A percentile compares a stretch with the other conserved stretches of the same genome.
phyloP scores from a whole-genome alignment of 2,888 invertebrate species.

The Tortricodes alternella region DNA sequence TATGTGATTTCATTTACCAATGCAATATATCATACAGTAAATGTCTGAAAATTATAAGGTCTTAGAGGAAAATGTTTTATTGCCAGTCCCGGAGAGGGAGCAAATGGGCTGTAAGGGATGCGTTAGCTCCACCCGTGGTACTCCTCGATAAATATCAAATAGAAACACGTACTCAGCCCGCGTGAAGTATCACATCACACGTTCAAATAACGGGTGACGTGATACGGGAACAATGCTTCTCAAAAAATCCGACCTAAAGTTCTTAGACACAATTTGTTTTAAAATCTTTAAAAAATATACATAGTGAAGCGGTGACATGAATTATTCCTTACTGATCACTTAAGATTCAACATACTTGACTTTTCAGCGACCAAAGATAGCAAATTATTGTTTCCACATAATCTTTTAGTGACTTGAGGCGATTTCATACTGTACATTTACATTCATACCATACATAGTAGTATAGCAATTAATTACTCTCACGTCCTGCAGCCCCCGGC shows the following conservation, averaged over 20 bases:
- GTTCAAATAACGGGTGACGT: too few species aligned
- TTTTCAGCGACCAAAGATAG: too few species aligned
- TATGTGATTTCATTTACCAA: constrained; percentile 27
- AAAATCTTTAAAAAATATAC: too few species aligned
- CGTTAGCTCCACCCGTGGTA: constrained; percentile 1
- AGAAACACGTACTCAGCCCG: constrained; percentile 15
- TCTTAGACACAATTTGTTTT: background rate
- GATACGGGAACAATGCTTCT: constrained; percentile 11
- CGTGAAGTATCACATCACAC: constrained; percentile 16
- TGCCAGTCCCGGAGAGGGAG: constrained; percentile 21
- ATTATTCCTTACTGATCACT: too few species aligned
- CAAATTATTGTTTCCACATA: too few species aligned
- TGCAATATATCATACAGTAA: constrained; percentile 23
- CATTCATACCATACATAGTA: background rate
- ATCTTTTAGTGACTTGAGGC: background rate
- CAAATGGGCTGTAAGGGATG: constrained; percentile 27
- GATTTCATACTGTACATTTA: too few species aligned
- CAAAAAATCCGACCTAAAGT: background rate
- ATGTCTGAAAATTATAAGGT: constrained; percentile 29
- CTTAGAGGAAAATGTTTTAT: constrained; percentile 29
- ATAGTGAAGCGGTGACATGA: too few species aligned
- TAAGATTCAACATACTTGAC: too few species aligned
- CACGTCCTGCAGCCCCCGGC: background rate
- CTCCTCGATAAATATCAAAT: constrained; percentile 20
- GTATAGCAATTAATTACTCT: background rate